phyloP scores from a whole-genome alignment of 2,797 vertebrate genomes.

The Salarias fasciatus region DNA sequence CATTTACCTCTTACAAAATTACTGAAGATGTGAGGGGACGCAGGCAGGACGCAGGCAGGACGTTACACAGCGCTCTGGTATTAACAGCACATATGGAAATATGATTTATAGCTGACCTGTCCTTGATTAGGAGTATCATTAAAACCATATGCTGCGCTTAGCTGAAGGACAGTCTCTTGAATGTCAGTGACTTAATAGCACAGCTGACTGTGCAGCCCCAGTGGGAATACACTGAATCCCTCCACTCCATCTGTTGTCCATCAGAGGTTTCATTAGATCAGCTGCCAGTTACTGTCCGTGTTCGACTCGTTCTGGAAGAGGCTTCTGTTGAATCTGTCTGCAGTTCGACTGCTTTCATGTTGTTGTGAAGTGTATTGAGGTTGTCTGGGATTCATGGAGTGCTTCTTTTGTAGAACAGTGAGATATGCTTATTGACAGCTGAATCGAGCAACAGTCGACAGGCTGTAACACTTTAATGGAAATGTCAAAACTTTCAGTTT shows the following conservation, averaged over 20 bases:
- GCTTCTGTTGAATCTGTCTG: too few relatives aligned
- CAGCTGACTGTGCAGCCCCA: constrained; percentile 5
- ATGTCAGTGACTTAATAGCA: constrained; percentile 2
- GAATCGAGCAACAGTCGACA: too few relatives aligned
- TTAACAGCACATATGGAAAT: constrained; percentile 47
- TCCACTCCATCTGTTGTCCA: constrained; percentile 7
- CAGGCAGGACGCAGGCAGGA: neutral
- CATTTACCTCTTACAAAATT: constrained; percentile 19
- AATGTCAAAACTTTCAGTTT: too few relatives aligned
- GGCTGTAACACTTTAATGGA: too few relatives aligned
- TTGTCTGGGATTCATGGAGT: too few relatives aligned
- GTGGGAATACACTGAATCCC: constrained; percentile 7
- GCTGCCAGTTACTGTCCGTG: neutral
- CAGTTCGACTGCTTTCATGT: too few relatives aligned
- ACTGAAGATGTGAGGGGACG: constrained; percentile 5
- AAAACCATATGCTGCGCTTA: constrained; percentile 29
- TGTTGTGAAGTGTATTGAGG: too few relatives aligned
- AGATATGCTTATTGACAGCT: too few relatives aligned
- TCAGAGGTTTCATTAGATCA: constrained; percentile 3
- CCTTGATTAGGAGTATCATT: constrained; percentile 22
- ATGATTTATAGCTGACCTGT: constrained; percentile 44
- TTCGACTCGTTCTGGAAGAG: neutral
- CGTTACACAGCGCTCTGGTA: constrained; percentile 16
- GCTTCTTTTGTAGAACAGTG: too few relatives aligned
- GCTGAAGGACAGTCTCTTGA: neutral